Base-by-base conservation (phyloP, 2,797 vertebrate genomes). In the Sebastolobus altivelis region DNA sequence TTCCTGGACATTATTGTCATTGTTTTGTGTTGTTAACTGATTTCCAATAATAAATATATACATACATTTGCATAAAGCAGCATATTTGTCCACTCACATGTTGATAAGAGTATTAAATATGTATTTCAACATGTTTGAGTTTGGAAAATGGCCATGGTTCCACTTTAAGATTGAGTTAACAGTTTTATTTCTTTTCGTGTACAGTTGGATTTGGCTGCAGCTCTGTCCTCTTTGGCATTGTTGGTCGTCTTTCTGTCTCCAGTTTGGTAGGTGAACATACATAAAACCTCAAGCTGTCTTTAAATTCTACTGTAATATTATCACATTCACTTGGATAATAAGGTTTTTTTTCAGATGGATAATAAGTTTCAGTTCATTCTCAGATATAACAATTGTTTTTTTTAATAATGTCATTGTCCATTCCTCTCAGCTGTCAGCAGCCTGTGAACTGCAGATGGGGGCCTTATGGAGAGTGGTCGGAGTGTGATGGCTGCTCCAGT, bases 401-500 rank as follows among this genome's bases (percentile, higher is more conserved):
- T 37, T 40, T 18, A 16, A 49, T 7, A 2, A 20, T 20, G 14
- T 59, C 4, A 16, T 1, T 82, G 1, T 66, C 3, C 4, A 1
- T 72, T 43, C 6, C 16, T 72, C 14, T 75, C 83, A 96, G 96
- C 54, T 90, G 92, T 87, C 85, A 91, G 66, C 86, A 65, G 77
- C 94, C 92, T 2, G 71, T 97, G 46, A 92, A 96, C 81, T 99
- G 98, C 85, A 93, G 63, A 75, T 99, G 97, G 97, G 95, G 91
- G 27, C 54, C 94, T 9, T 98, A 95, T 70, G 95, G 95, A 56
- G 92, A 93, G 10, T 99, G 98, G 98, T 97, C 97, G 0, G 97
- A 97, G 77, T 99, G 98, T 75, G 96, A 96, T 4, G 96, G 97
- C 74, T 99, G 98, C 87, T 96, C 95, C 33, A 95, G 93, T 14